Evolutionary conservation across 2,888 invertebrate genomes (phyloP), one percentile per base, ranked within the genome.

Genomic region (Noctua comes): DNA sequence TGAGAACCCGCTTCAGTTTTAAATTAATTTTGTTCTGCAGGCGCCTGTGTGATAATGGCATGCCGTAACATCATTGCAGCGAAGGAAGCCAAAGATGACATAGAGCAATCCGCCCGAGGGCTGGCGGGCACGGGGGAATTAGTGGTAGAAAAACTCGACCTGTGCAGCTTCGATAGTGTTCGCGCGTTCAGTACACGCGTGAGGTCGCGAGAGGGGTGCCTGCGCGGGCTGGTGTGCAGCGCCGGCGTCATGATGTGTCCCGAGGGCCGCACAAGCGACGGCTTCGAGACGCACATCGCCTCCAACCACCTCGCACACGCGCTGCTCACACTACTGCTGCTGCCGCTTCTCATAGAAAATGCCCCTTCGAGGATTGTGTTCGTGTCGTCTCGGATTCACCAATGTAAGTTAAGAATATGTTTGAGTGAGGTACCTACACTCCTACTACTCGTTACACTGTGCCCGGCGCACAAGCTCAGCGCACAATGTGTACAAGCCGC

Each of bases 261-360:
- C 0, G 94, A 97, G 76, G 94, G 96, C 0, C 93, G 95, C 74
- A 98, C 98, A 0, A 97, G 97, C 70, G 98, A 98, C 88, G 98
- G 98, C 0, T 97, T 97, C 86, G 98, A 98, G 92, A 95, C 96
- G 75, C 98, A 98, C 80, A 94, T 98, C 18, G 98, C 97, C 18
- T 97, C 97, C 0, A 98, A 98, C 92, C 97, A 98, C 92, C 95
- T 98, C 80, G 97, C 97, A 0, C 98, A 97, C 85, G 97, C 98
- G 77, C 91, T 98, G 21, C 93, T 98, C 1, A 97, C 98, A 0
- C 92, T 97, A 59, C 92, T 98, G 8, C 90, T 98, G 0, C 88
- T 98, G 40, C 97, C 97, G 31, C 93, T 95, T 51, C 93, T 98
- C 13, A 96, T 97, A 59, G 92, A 94, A 78, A 97, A 97, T 21